phyloP scores from a whole-genome alignment of 2,113 vertebrate species.

The Labeo rohita region DNA sequence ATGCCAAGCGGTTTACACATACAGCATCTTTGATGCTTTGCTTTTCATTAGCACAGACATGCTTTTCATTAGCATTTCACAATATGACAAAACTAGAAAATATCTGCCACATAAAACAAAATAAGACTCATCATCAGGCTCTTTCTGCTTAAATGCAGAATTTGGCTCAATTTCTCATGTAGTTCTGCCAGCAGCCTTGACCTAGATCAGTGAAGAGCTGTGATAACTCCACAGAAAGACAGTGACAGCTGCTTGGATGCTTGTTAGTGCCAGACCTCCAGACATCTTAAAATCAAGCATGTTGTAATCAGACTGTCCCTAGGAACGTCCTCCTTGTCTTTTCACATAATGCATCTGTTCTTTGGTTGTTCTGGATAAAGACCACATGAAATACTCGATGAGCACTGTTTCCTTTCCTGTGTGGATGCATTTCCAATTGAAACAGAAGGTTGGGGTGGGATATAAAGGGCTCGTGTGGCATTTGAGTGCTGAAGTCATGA shows the following conservation, averaged over 20 bases:
- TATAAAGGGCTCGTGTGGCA: neutral
- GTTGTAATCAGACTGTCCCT: neutral
- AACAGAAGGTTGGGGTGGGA: neutral
- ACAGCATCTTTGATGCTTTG: neutral
- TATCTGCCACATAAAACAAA: constrained; percentile 13
- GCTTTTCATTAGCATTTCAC: neutral
- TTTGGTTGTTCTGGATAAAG: constrained; percentile 9
- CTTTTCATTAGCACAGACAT: constrained; percentile 3
- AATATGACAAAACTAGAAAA: constrained; percentile 27
- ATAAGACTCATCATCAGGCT: constrained; percentile 13
- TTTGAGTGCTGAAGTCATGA: neutral
- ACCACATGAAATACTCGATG: neutral
- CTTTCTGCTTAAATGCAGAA: constrained; percentile 30
- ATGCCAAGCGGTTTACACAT: neutral
- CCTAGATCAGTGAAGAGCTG: constrained; percentile 48
- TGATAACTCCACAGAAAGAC: constrained; percentile 33
- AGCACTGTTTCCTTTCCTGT: neutral
- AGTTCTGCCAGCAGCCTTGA: constrained; percentile 42
- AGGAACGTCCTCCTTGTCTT: neutral
- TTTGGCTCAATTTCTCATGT: constrained; percentile 27
- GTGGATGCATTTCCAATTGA: neutral
- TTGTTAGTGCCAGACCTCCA: constrained; percentile 30
- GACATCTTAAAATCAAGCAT: constrained; percentile 33
- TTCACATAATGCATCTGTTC: neutral
- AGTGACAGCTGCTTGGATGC: constrained; percentile 44